phyloP scores from a whole-genome alignment of 1,140 invertebrate genomes.

The Papilio machaon region DNA sequence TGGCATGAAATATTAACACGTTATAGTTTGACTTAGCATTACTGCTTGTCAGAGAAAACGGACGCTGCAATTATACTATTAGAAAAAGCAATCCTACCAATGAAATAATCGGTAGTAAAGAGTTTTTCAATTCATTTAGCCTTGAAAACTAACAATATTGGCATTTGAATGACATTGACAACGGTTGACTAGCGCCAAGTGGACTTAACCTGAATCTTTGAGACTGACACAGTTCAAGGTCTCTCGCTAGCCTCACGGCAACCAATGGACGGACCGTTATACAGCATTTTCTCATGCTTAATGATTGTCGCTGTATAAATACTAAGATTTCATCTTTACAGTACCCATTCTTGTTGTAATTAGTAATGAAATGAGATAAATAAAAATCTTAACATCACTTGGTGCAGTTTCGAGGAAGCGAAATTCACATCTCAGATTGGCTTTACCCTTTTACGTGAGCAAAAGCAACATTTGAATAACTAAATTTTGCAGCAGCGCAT shows the following conservation, averaged over 20 bases:
- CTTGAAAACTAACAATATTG: not conserved
- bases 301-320: not conserved
- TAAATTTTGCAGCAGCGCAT: constrained; percentile 32
- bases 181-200: not conserved
- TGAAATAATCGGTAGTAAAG: not conserved
- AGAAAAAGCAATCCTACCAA: not conserved
- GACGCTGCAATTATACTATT: not conserved
- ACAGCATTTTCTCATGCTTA: not conserved
- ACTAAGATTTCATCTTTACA: not conserved
- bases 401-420: constrained; percentile 2
- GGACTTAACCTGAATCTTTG: constrained; percentile 5
- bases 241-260: not conserved
- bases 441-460: constrained; percentile 31
- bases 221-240: not conserved
- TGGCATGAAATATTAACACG: too few species aligned
- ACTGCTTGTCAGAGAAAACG: not conserved
- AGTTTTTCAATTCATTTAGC: not conserved
- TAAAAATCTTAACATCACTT: not conserved
- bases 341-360: not conserved
- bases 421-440: constrained; percentile 31
- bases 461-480: constrained; percentile 38
- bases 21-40: not conserved
- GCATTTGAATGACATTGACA: not conserved
- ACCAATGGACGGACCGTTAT: not conserved
- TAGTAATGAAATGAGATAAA: not conserved